Evolutionary conservation across 2,888 invertebrate genomes (phyloP).

Genomic region (Dynastes grantii): DNA sequence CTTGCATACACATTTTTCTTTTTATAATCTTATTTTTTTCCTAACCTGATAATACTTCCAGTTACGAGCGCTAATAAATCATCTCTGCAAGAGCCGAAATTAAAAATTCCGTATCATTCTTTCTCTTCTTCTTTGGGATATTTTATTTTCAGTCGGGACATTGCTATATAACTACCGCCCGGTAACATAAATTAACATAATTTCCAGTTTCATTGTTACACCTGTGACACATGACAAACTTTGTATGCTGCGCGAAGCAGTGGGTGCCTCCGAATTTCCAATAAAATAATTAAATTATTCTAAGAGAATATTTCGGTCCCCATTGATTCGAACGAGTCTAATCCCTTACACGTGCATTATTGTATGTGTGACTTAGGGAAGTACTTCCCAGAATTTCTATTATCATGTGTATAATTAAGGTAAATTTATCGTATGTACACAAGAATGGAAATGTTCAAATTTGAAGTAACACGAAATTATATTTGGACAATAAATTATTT

Average conservation of each 20-base stretch:
- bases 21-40: neutral
- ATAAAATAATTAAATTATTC: constrained; percentile 46
- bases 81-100: constrained; percentile 46
- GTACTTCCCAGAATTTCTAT: no score
- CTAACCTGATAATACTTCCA: constrained; percentile 6
- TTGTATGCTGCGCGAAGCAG: constrained; percentile 44
- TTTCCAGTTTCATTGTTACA: constrained; percentile 50
- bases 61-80: constrained; percentile 47
- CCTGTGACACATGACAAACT: constrained; percentile 51
- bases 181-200: constrained; percentile 52
- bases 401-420: no score
- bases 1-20: neutral
- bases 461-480: no score
- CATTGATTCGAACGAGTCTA: constrained; percentile 16
- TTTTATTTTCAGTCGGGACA: constrained; percentile 38
- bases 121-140: constrained; percentile 15
- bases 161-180: constrained; percentile 46
- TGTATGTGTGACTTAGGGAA: no score
- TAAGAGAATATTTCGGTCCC: constrained; percentile 12
- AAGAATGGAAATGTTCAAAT: no score
- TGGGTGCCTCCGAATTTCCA: constrained; percentile 40
- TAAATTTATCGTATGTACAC: no score
- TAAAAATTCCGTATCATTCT: constrained; percentile 46
- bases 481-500: no score
- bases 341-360: constrained; percentile 10